Base-by-base conservation (phyloP, 2,797 vertebrate species). In the Sebastes vulpes region DNA sequence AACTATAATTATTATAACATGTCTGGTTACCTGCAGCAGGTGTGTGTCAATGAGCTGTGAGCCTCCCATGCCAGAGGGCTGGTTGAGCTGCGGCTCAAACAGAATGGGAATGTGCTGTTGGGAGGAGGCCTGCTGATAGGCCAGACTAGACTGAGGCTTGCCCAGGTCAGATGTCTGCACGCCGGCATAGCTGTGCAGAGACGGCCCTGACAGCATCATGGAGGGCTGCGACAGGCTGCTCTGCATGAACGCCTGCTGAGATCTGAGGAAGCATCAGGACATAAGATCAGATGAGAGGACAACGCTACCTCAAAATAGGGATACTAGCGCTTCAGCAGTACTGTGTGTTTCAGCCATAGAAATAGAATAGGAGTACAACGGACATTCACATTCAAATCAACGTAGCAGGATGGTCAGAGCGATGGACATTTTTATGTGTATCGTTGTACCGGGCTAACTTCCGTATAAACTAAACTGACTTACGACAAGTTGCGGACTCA, bases 31-130 rank as follows among this genome's bases (percentile, higher is more conserved):
- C 97, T 99, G 99, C 54, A 99, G 96, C 52, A 99, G 92, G 85
- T 99, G 99, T 2, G 99, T 98, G 71, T 99, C 99, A 23, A 99
- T 98, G 63, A 99, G 97, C 89, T 99, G 99, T 53, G 99, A 99
- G 75, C 97, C 97, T 26, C 98, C 98, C 72, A 99, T 96, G 48
- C 98, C 98, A 4, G 99, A 99, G 0, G 98, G 96, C 86, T 99
- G 99, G 68, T 98, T 96, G 38, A 99, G 97, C 75, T 99, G 98
- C 0, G 99, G 98, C 71, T 99, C 99, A 1, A 99, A 99, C 31
- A 99, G 89, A 74, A 99, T 99, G 31, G 99, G 98, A 92, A 99
- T 99, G 84, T 98, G 98, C 25, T 99, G 98, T 5, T 98, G 96
- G 46, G 95, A 99, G 48, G 98, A 98, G 18, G 97, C 97, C 83